A percentile compares a stretch with the other conserved stretches of the same genome.
Conservation (phyloP, 2,113 vertebrate genomes). For the Catharus fuscescens region DNA sequence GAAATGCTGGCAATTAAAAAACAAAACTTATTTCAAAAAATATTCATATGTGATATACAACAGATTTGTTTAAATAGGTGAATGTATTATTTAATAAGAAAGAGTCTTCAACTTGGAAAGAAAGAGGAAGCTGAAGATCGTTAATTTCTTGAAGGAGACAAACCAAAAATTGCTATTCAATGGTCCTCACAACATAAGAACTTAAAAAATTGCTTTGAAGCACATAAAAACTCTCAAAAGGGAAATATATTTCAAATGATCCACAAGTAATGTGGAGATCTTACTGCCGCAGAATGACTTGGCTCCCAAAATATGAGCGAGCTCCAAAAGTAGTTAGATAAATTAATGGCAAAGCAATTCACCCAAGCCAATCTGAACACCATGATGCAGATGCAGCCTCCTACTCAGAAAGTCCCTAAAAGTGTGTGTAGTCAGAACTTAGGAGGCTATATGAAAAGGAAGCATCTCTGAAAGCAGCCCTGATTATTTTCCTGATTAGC, state of each 20-base stretch:
- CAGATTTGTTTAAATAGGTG: not conserved
- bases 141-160: not conserved
- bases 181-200: not conserved
- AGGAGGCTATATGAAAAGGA: not conserved
- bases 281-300: not conserved
- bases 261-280: not conserved
- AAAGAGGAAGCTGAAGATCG: not conserved
- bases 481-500: conserved; percentile 12
- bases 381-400: not conserved
- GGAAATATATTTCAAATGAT: not conserved
- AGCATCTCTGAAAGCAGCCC: not conserved
- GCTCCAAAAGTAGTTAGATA: not conserved
- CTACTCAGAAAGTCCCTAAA: not conserved
- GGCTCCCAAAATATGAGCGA: not conserved
- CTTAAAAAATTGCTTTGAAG: not conserved
- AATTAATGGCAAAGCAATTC: not conserved
- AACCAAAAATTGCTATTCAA: not conserved
- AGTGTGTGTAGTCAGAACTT: not conserved
- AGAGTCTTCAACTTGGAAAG: not conserved
- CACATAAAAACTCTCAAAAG: not conserved
- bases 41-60: not conserved
- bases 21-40: not conserved
- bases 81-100: not conserved
- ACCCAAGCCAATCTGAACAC: not conserved
- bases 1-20: not conserved